Base-by-base conservation (phyloP, 2,797 vertebrate genomes). In the Rhynchonycteris naso region DNA sequence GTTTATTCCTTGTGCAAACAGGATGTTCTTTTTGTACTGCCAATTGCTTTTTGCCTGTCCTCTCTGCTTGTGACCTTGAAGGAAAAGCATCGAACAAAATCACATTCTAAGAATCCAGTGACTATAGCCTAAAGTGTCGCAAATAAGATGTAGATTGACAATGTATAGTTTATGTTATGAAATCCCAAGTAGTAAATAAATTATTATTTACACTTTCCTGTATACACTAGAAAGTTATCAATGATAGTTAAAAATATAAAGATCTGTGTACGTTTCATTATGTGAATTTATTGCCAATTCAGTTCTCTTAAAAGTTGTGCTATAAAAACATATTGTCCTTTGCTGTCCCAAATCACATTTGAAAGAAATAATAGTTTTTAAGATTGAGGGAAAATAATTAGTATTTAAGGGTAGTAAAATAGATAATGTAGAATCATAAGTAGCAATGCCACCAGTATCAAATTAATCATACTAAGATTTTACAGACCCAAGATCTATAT, bases 241-340 rank as follows among this genome's bases (percentile, higher is more conserved):
- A 0, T 61, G n/a, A 59, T 65, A 71, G 14, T 78, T 72, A 35
- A 13, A 84, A 94, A 92, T 88, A 96, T 69, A 96, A 96, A 88
- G 72, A 86, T 84, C 92, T 83, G 71, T 91, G 1, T 38, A 97
- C 96, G 89, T 97, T 97, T 93, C 90, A 95, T 95, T 96, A 95
- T 26, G 52, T 93, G 92, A 93, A 93, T 95, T 95, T 96, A 97
- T 56, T 96, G 94, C 88, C 92, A 88, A 87, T 95, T 92, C 83
- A 78, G 75, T 93, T 59, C 13, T 94, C 93, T 94, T 92, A 91
- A 96, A 95, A 93, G 93, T 79, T 94, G 75, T 81, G 72, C 80
- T 93, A 87, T 91, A 94, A 97, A 79, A 96, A 95, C 76, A 95
- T 84, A 89, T 15, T 96, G 92, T 78, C 80, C 78, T 95, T 90